Base-by-base conservation (phyloP, 2,888 invertebrate species). In the Mechanitis messenoides region DNA sequence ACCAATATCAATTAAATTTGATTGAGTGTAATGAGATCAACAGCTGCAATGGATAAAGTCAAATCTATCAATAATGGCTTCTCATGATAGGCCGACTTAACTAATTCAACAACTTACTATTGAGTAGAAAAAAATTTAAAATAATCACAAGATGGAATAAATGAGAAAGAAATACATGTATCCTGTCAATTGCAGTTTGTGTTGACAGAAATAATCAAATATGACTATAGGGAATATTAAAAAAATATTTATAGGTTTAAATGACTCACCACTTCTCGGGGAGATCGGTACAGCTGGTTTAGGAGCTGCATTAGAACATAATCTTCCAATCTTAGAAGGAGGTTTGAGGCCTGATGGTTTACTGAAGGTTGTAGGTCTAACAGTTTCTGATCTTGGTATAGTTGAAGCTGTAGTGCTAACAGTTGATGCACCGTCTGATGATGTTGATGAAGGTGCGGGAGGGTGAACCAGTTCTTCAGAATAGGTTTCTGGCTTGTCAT, bases 221-320 rank as follows among this genome's bases (percentile, higher is more conserved):
- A 47, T 5, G 6, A 45, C 31, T 55, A 11, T 12, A 6, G 33
- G 42, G 47, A 56, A 53, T 55, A 56, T 50, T 47, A 56, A 53
- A 20, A 28, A 55, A 56, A 50, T 60, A 45, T 59, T 45, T 42
- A n/a, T 20, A 64, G 38, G 20, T 20, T 53, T 35, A 50, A 56
- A 58, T 6, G 59, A 85, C 90, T 90, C 74, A 90, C 91, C 90
- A 76, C 78, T 78, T 84, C 90, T 85, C 31, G 92, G 92, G 63
- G 92, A 90, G 55, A 92, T 87, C 45, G 94, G 93, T 60, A 94
- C 81, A n/a, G 93, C 92, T 66, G 93, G 93, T 80, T 94, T 93
- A 7, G 93, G 93, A 65, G 92, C 87, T 64, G 91, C 86, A 61
- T 92, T 91, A 70, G 92, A 91, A 74, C 94, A 93, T 47, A 93